Conservation (phyloP, 2,113 vertebrate species). For the Rhinoderma darwinii region DNA sequence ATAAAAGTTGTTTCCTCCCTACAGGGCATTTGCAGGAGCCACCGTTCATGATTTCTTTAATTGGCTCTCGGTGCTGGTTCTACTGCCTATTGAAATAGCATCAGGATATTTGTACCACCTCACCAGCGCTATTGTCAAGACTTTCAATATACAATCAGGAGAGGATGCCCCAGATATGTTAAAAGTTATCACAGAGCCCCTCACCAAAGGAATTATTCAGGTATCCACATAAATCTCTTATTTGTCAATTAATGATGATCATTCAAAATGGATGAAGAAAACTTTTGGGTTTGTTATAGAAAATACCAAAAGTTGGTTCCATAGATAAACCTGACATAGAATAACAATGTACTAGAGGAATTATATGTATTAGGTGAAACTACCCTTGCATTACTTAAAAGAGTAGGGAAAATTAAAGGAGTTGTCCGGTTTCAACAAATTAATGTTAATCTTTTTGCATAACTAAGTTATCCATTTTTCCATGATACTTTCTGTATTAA, state of each 20-base stretch:
- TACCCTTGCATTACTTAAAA: not conserved
- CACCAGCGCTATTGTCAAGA: conserved; percentile 78
- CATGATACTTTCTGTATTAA: too few species aligned
- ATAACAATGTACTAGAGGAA: too few species aligned
- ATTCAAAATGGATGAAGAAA: too few species aligned
- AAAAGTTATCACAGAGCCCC: conserved; percentile 93
- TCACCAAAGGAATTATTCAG: conserved; percentile 91
- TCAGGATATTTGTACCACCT: conserved; percentile 84
- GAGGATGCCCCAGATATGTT: conserved; percentile 89
- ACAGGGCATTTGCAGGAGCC: conserved; percentile 92
- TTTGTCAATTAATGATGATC: not conserved
- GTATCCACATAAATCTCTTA: conserved; percentile 68
- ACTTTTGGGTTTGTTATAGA: not conserved
- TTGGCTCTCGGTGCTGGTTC: conserved; percentile 89
- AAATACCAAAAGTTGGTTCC: not conserved
- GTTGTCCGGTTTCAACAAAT: too few species aligned
- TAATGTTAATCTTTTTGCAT: too few species aligned
- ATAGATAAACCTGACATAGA: too few species aligned
- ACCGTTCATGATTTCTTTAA: conserved; percentile 98
- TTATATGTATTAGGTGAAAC: not conserved
- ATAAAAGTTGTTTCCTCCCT: not conserved
- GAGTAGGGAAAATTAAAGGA: too few species aligned
- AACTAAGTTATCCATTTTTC: too few species aligned
- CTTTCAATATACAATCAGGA: conserved; percentile 84
- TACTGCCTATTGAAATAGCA: conserved; percentile 86